These are phyloP conservation scores for Baccha elongata DNA, from an alignment of 2,888 invertebrate species.

Conservation along the genomic window DNA sequence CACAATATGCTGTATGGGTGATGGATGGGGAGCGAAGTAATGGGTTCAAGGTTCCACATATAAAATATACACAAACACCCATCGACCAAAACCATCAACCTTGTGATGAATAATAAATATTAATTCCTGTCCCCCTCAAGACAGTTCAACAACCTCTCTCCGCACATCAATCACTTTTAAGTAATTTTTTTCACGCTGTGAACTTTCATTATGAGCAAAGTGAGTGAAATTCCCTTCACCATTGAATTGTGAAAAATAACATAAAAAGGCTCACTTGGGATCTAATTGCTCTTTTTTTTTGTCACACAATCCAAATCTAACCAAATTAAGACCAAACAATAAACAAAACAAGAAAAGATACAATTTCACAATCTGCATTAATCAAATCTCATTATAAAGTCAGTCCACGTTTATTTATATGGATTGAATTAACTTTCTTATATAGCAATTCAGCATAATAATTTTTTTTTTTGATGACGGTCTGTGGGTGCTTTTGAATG, in stretches of 20 bases:
- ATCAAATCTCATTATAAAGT: constrained; percentile 61
- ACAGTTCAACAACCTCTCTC: constrained; percentile 23
- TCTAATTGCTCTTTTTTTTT: constrained; percentile 29
- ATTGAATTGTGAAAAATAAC: constrained; percentile 48
- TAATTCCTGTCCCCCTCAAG: neutral
- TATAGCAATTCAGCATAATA: neutral
- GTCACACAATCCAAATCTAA: neutral
- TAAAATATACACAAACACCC: neutral
- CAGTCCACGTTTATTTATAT: constrained; percentile 43
- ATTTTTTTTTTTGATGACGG: neutral
- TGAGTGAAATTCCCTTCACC: constrained; percentile 54
- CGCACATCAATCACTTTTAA: constrained; percentile 28
- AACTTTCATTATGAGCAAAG: constrained; percentile 49
- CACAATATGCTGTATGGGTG: neutral
- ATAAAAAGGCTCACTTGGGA: constrained; percentile 62
- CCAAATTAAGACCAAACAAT: neutral
- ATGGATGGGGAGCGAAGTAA: neutral
- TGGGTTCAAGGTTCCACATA: neutral
- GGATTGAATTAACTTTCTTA: constrained; percentile 56
- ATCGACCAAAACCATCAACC: no score
- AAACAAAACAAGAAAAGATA: neutral
- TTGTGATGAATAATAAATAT: neutral
- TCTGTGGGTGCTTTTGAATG: constrained; percentile 21
- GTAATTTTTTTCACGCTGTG: constrained; percentile 29
- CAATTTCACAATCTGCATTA: constrained; percentile 32